These are phyloP conservation scores for Forbesichthys agassizii DNA, from an alignment of 2,113 vertebrate genomes.

Conservation along the genomic window DNA sequence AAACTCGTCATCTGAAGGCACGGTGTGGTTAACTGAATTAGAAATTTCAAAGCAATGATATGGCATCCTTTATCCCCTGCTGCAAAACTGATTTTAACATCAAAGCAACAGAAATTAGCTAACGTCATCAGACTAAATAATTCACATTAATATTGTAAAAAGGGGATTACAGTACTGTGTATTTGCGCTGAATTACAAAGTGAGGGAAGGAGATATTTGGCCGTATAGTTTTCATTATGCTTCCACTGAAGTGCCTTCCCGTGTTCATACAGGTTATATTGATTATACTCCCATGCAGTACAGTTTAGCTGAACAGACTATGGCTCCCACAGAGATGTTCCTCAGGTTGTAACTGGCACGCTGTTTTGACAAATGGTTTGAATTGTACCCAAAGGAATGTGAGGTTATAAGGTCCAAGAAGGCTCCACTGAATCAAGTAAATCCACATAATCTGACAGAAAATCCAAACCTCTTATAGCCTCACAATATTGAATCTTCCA, in stretches of 20 bases:
- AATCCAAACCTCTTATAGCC: conserved; percentile 13
- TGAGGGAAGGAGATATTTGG: neutral
- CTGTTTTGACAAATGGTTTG: conserved; percentile 26
- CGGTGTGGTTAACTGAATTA: no score
- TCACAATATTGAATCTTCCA: conserved; percentile 12
- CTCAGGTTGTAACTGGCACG: conserved; percentile 1
- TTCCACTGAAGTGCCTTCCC: no score
- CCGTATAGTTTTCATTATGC: neutral
- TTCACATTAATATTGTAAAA: neutral
- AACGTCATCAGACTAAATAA: neutral
- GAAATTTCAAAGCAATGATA: no score
- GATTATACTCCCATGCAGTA: neutral
- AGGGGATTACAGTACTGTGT: neutral
- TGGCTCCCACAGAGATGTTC: conserved; percentile 10
- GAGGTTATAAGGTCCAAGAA: conserved; percentile 32
- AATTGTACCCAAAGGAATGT: conserved; percentile 41
- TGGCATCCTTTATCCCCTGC: no score
- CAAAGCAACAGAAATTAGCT: no score
- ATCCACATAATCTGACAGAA: conserved; percentile 26
- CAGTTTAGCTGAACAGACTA: neutral
- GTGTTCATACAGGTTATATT: neutral
- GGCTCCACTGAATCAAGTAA: conserved; percentile 12
- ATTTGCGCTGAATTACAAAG: neutral
- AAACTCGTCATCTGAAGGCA: no score
- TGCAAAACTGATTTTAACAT: no score